Base-by-base conservation (phyloP, 2,888 invertebrate species). In the Dorcus parallelipipedus region DNA sequence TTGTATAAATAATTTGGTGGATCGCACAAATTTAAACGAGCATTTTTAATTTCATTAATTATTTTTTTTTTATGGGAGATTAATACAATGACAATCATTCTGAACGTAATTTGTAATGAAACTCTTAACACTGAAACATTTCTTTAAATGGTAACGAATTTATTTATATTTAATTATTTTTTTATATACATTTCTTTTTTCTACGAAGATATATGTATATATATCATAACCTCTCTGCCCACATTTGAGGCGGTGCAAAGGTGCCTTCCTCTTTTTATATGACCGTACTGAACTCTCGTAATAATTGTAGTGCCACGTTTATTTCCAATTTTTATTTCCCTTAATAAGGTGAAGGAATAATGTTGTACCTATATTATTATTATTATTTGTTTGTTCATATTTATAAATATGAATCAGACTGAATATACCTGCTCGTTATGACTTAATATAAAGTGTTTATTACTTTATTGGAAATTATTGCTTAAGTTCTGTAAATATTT, bases 191-290 rank as follows among this genome's bases (percentile, higher is more conserved):
- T 17, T 41, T 23, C 7, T 65, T 68, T 64, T 67, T 61, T 67
- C 64, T 68, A 64, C 66, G 64, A 63, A 56, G 58, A 14, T 14
- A 14, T 14, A 20, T n/a, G n/a, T 20, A 20, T 20, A 51, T 68
- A 71, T 74, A 73, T 76, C 76, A 76, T 76, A 76, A 76, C 74
- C 65, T 76, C 75, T 76, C 76, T 76, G 75, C 73, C 71, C 67
- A 70, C 63, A 70, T 69, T 58, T 67, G 72, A 75, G 74, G 74
- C 72, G 70, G 76, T 75, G 74, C 73, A 73, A 69, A 62, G 70
- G 76, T 76, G 77, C 77, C 77, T 77, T 77, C 72, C 73, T 76
- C 69, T 70, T 75, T 73, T 73, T 72, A 71, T 70, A 72, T 68
- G 71, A 73, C 73, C 71, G 73, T 73, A 74, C 72, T 72, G 70